These are phyloP conservation scores for Anoplophora glabripennis DNA, from an alignment of 1,140 invertebrate genomes.

Conservation along the genomic window DNA sequence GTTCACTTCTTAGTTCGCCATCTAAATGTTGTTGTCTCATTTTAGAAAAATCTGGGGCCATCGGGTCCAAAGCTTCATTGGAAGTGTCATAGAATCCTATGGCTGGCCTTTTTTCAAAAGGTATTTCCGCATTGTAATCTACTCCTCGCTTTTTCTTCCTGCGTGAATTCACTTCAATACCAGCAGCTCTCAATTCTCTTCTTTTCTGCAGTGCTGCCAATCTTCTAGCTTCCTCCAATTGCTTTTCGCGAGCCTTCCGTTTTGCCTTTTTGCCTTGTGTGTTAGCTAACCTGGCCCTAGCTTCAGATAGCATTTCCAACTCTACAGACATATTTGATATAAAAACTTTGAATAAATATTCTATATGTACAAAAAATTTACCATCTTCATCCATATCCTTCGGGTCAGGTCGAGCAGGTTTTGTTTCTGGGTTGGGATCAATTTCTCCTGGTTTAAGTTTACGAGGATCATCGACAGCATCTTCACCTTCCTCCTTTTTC, in stretches of 20 bases:
- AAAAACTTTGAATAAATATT: too few species aligned
- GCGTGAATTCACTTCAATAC: conserved; percentile 77
- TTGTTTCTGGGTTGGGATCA: conserved; percentile 99
- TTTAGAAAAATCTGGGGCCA: conserved; percentile 84
- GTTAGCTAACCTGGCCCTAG: conserved; percentile 94
- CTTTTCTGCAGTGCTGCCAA: conserved; percentile 96
- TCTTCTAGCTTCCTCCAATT: conserved; percentile 94
- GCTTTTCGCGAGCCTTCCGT: conserved; percentile 84
- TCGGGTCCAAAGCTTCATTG: conserved; percentile 82
- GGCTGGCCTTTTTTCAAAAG: conserved; percentile 93
- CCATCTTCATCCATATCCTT: conserved; percentile 99
- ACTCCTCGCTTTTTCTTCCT: conserved; percentile 84
- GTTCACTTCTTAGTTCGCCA: conserved; percentile 84
- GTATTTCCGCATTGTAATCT: conserved; percentile 97
- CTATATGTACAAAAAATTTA: too few species aligned
- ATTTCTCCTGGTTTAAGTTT: conserved; percentile 99
- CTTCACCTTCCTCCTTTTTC: conserved; percentile 93
- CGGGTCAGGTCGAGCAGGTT: conserved; percentile 98
- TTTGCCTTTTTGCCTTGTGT: conserved; percentile 97
- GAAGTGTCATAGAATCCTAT: conserved; percentile 92
- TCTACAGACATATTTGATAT: too few species aligned
- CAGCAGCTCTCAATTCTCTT: conserved; percentile 93
- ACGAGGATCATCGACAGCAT: conserved; percentile 88
- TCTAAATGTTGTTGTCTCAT: conserved; percentile 91
- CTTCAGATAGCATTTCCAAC: conserved; percentile 98